Evolutionary conservation across 2,888 invertebrate genomes (phyloP).

Genomic region (Blera fallax): DNA sequence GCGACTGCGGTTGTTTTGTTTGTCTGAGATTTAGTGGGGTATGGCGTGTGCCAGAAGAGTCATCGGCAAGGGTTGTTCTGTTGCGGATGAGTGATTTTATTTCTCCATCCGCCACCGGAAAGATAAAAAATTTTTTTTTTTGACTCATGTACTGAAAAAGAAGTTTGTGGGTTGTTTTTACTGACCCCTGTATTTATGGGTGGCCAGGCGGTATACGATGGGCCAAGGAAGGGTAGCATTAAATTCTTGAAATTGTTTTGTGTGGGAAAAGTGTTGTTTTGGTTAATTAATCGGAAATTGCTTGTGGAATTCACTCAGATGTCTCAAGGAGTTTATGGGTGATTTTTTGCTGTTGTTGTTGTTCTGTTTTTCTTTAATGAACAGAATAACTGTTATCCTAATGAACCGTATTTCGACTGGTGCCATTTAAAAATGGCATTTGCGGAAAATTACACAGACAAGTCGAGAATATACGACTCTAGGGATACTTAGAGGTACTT

Average conservation of each 20-base stretch:
- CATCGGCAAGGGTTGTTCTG: slow-evolving; percentile 33
- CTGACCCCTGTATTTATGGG: slow-evolving; percentile 11
- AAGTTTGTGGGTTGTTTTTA: not conserved
- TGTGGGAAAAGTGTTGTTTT: slow-evolving; percentile 24
- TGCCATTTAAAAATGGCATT: not conserved
- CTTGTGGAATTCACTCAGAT: not conserved
- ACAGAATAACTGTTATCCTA: not conserved
- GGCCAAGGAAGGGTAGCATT: not conserved
- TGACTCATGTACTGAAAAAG: not conserved
- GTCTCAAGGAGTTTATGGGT: not conserved
- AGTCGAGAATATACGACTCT: too few relatives aligned
- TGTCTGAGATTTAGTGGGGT: slow-evolving; percentile 27
- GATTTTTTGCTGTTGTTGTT: not conserved
- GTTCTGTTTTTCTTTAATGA: not conserved
- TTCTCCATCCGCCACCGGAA: not conserved
- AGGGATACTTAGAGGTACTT: too few relatives aligned
- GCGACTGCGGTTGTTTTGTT: slow-evolving; percentile 35
- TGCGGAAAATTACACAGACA: too few relatives aligned
- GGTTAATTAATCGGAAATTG: slow-evolving; percentile 47
- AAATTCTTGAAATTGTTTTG: slow-evolving; percentile 4
- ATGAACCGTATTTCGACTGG: not conserved
- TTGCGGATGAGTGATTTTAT: slow-evolving; percentile 56
- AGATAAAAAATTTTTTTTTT: slow-evolving; percentile 38
- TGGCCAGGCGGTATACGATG: not conserved
- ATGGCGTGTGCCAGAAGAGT: not conserved